These are phyloP conservation scores for Sebastes hubbsi DNA, from an alignment of 2,797 vertebrate genomes.

Conservation along the genomic window DNA sequence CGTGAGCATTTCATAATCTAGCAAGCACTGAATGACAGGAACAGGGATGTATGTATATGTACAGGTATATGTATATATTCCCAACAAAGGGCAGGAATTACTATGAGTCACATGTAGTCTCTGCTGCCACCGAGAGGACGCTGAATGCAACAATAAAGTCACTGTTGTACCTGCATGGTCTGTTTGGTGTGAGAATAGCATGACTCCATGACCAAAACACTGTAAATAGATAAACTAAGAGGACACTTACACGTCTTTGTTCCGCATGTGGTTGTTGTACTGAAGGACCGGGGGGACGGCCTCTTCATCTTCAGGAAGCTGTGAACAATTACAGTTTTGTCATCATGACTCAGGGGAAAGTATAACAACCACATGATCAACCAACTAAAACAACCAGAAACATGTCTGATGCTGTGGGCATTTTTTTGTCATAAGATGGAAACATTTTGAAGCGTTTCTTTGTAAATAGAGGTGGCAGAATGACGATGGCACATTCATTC, in stretches of 20 bases:
- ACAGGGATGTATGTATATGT: neutral
- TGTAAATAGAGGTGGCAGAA: neutral
- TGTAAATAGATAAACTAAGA: neutral
- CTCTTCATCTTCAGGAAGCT: constrained; percentile 90
- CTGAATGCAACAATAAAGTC: constrained; percentile 18
- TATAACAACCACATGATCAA: neutral
- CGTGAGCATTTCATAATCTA: neutral
- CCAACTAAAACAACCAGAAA: neutral
- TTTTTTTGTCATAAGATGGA: neutral
- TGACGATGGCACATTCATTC: neutral
- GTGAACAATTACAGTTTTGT: constrained; percentile 14
- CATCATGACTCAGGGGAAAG: neutral
- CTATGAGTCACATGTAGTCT: neutral
- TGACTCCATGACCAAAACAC: neutral
- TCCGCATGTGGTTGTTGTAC: constrained; percentile 82
- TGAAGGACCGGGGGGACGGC: constrained; percentile 64
- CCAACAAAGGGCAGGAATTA: constrained; percentile 36
- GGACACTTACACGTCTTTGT: constrained; percentile 75
- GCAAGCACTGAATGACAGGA: neutral
- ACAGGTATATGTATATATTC: neutral
- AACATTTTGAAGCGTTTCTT: neutral
- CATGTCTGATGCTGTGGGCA: neutral
- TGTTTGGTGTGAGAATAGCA: neutral
- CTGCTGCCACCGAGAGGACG: constrained; percentile 75
- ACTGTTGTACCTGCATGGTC: neutral